Evolutionary conservation across 1,140 invertebrate species (phyloP), one percentile per base, ranked within the genome.

Genomic region (Euglossa dilemma): DNA sequence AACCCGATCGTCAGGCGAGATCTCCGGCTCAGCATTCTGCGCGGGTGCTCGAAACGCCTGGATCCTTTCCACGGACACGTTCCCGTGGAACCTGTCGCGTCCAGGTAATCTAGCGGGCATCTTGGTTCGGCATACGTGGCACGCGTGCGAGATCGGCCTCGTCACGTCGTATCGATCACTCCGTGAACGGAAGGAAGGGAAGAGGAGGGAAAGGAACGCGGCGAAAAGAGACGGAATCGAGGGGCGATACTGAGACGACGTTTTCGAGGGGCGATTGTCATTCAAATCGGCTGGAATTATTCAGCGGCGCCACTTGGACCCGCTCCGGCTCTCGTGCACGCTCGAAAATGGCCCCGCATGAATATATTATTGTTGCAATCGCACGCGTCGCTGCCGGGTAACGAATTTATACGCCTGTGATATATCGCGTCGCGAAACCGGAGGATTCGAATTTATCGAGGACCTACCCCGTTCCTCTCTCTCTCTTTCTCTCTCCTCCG

Each of bases 271-370:
- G 23, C 70, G 85, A 86, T 86, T 87, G 85, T 86, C 76, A 86
- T 87, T 87, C 75, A 87, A 87, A 87, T 83, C 74, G 80, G 23
- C 23, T 64, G 50, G 85, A 87, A 87, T 87, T 86, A 86, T 83
- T 83, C 80, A 87, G 50, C 69, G 84, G 78, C 84, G 85, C 78
- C 84, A 75, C 73, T 82, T 71, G 50, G 67, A 85, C 84, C 71
- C 71, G 72, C 45, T 56, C 52, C 54, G 63, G 16, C 36, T 52
- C 50, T 57, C 72, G 59, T 81, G 69, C 61, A 47, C 70, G 47
- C 61, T 66, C 59, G 43, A 70, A 83, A 74, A 75, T 78, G 63
- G 59, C 64, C 36, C 75, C 59, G 83, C 59, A 59, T 78, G 61
- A 85, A 85, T 87, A 66, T 72, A 87, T 87, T 87, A 85, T 85